These are phyloP conservation scores for Polymixis lichenea DNA, from an alignment of 2,888 invertebrate genomes.

Conservation along the genomic window DNA sequence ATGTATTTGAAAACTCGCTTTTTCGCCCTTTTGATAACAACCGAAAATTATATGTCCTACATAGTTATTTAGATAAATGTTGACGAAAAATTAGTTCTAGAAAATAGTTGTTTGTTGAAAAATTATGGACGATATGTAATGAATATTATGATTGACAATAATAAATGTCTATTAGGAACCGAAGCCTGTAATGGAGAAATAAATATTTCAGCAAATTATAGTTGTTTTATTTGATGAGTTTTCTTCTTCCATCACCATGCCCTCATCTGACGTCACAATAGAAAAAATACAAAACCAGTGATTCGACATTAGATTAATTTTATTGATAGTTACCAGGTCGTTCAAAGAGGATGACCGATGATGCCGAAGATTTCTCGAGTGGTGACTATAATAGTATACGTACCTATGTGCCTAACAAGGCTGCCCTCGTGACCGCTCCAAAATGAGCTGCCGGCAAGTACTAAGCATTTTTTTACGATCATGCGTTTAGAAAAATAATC, in stretches of 20 bases:
- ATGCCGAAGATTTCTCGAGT: too few species aligned
- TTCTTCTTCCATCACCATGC: too few species aligned
- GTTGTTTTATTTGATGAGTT: conserved; percentile 53
- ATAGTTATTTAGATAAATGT: conserved; percentile 53
- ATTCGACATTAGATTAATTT: too few species aligned
- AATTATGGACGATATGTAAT: conserved; percentile 51
- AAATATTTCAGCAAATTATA: conserved; percentile 79
- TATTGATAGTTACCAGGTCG: too few species aligned
- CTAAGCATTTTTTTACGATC: too few species aligned
- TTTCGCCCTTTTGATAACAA: conserved; percentile 14
- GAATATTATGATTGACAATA: conserved; percentile 85
- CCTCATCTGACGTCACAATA: not conserved
- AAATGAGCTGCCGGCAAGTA: too few species aligned
- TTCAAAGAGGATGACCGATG: too few species aligned
- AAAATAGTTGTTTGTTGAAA: conserved; percentile 60
- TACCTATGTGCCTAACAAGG: too few species aligned
- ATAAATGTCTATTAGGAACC: conserved; percentile 81
- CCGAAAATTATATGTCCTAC: conserved; percentile 12
- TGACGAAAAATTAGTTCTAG: conserved; percentile 45
- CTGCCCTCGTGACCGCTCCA: too few species aligned
- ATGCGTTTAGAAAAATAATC: too few species aligned
- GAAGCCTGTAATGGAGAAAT: conserved; percentile 79
- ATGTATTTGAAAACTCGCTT: conserved; percentile 8
- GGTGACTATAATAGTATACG: too few species aligned
- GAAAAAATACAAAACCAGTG: too few species aligned